A percentile compares a stretch with the other conserved stretches of the same genome.
Evolutionary conservation across 2,888 invertebrate species (phyloP).

Genomic region (Cheilosia grossa): DNA sequence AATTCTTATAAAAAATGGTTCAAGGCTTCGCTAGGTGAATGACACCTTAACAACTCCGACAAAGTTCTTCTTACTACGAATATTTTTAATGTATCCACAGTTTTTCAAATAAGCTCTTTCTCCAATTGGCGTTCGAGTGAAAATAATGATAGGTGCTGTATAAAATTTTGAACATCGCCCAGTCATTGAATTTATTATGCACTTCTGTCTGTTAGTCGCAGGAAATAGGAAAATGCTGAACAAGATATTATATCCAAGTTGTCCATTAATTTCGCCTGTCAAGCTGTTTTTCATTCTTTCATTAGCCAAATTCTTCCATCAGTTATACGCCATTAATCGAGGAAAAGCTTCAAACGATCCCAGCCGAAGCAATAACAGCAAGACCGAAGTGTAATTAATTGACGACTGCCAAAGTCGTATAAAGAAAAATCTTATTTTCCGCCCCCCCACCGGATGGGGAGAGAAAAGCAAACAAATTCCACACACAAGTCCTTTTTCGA

Average conservation of each 20-base stretch:
- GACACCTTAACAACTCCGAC: too few species aligned
- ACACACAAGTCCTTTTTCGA: constrained; percentile 28
- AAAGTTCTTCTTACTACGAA: too few species aligned
- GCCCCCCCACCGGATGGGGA: background rate
- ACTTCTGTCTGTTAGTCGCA: too few species aligned
- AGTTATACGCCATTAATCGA: constrained; percentile 43
- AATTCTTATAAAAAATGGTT: too few species aligned
- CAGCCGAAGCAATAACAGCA: constrained; percentile 15
- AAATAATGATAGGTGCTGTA: too few species aligned
- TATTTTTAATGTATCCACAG: too few species aligned
- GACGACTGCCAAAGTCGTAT: constrained; percentile 65
- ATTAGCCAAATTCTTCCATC: constrained; percentile 36
- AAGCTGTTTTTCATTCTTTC: constrained; percentile 29
- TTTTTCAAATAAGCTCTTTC: too few species aligned
- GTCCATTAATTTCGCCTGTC: constrained; percentile 42
- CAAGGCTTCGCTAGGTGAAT: too few species aligned
- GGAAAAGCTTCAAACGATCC: constrained; percentile 5
- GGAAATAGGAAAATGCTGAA: background rate
- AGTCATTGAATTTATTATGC: too few species aligned
- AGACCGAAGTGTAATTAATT: constrained; percentile 61
- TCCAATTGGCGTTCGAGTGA: too few species aligned
- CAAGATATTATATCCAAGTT: constrained; percentile 26
- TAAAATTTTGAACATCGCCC: too few species aligned
- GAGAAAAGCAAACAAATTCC: constrained; percentile 41
- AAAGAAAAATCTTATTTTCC: constrained; percentile 52